Conservation (phyloP, 1,140 invertebrate genomes). For the Drosophila sturtevanti region DNA sequence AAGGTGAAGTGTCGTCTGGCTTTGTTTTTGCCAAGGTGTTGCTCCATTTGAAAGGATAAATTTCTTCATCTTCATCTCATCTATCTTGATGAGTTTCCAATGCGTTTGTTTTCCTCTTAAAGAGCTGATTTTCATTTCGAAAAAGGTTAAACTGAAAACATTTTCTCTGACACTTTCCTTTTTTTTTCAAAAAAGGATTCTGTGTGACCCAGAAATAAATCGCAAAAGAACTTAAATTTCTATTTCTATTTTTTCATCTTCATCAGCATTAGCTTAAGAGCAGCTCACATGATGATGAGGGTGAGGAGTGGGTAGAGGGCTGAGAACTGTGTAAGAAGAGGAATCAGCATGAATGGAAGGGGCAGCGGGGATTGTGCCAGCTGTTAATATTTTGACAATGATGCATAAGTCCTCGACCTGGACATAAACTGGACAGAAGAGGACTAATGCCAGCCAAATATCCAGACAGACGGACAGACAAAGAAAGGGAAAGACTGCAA, state of each 20-base stretch:
- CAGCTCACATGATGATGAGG: slow-evolving; percentile 48
- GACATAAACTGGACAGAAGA: slow-evolving; percentile 21
- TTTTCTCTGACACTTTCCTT: not conserved
- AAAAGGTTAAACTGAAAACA: slow-evolving; percentile 5
- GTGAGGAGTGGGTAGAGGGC: not conserved
- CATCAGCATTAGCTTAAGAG: slow-evolving; percentile 56
- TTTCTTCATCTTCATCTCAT: no score
- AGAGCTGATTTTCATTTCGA: not conserved
- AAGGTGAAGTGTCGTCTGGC: not conserved
- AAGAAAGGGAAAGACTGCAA: not conserved
- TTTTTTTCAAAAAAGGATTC: not conserved
- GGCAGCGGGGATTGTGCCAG: slow-evolving; percentile 60
- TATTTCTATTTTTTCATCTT: slow-evolving; percentile 73
- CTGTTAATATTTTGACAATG: slow-evolving; percentile 81
- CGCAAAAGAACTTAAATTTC: slow-evolving; percentile 11
- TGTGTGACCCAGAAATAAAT: not conserved
- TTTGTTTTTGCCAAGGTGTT: not conserved
- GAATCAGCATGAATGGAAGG: not conserved
- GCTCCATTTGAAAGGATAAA: not conserved
- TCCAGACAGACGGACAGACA: slow-evolving; percentile 21
- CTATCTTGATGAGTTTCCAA: not conserved
- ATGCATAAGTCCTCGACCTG: slow-evolving; percentile 68
- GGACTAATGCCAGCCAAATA: slow-evolving; percentile 16
- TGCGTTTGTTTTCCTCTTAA: not conserved
- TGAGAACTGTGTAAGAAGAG: slow-evolving; percentile 16